Conservation (phyloP, 2,888 invertebrate species). For the Cryptocheilus praepositus region DNA sequence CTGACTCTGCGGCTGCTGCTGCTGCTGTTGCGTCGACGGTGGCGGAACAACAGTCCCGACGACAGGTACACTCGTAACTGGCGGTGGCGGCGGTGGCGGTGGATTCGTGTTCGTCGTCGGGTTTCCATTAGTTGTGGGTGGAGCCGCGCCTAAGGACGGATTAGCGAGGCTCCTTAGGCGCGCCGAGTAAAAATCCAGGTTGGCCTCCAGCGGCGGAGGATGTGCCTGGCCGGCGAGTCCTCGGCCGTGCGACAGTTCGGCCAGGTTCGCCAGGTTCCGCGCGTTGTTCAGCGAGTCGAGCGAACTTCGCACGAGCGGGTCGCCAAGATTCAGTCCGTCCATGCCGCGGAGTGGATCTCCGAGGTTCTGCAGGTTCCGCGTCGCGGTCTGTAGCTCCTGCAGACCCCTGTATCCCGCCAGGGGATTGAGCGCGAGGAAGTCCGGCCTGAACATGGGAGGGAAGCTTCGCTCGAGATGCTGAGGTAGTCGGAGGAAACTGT, state of each 20-base stretch:
- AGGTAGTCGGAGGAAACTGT: conserved; percentile 71
- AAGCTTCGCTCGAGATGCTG: conserved; percentile 70
- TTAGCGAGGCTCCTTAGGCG: conserved; percentile 99
- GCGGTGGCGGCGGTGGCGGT: conserved; percentile 71
- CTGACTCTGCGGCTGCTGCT: conserved; percentile 67
- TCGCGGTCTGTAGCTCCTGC: conserved; percentile 71
- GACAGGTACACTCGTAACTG: conserved; percentile 76
- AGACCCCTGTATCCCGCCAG: conserved; percentile 70
- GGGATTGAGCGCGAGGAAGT: conserved; percentile 69
- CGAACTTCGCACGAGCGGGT: conserved; percentile 70
- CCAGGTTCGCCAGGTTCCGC: conserved; percentile 71
- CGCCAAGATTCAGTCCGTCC: conserved; percentile 71
- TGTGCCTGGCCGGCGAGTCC: conserved; percentile 73
- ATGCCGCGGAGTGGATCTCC: conserved; percentile 72
- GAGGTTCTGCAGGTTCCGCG: conserved; percentile 71
- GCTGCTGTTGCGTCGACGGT: conserved; percentile 58
- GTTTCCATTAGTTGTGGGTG: conserved; percentile 79
- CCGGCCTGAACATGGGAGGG: conserved; percentile 73
- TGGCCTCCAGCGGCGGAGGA: conserved; percentile 87
- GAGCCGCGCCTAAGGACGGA: conserved; percentile 94
- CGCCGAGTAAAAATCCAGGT: conserved; percentile 99
- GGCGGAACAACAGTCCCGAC: conserved; percentile 84
- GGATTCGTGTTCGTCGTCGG: conserved; percentile 84
- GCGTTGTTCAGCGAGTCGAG: conserved; percentile 72
- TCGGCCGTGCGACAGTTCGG: conserved; percentile 69